These are phyloP conservation scores for Phylloscopus trochiloides DNA, from an alignment of 2,113 vertebrate species.

Conservation along the genomic window DNA sequence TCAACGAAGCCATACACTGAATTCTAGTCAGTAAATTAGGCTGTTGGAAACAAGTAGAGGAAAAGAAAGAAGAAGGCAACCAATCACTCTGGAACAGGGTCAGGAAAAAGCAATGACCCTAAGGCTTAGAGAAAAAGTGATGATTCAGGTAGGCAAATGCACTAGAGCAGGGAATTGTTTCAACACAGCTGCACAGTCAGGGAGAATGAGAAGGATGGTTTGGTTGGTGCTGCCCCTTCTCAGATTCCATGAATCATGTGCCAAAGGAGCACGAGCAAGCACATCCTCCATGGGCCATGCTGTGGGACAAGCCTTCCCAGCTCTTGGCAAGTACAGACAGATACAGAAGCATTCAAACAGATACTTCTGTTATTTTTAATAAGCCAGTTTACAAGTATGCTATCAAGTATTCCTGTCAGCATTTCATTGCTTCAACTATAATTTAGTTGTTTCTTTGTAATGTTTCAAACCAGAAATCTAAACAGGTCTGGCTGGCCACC, in stretches of 20 bases:
- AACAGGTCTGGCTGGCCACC: neutral
- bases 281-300: accelerated
- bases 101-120: neutral
- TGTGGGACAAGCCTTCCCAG: neutral
- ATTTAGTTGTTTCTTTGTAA: neutral
- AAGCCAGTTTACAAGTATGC: neutral
- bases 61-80: neutral
- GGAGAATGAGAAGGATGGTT: neutral
- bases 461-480: neutral
- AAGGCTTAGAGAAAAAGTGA: neutral
- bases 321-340: neutral
- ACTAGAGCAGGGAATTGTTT: neutral
- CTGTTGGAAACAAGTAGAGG: neutral
- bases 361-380: neutral
- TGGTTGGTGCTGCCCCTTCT: neutral
- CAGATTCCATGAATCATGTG: accelerated
- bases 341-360: neutral
- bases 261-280: neutral
- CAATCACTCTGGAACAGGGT: neutral
- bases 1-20: neutral
- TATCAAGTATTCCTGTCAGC: neutral
- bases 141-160: neutral
- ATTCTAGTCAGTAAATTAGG: neutral
- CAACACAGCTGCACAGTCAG: accelerated
- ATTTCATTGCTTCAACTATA: neutral